These are phyloP conservation scores for Drosophila stalkeri DNA, from an alignment of 2,888 invertebrate species.

Conservation along the genomic window DNA sequence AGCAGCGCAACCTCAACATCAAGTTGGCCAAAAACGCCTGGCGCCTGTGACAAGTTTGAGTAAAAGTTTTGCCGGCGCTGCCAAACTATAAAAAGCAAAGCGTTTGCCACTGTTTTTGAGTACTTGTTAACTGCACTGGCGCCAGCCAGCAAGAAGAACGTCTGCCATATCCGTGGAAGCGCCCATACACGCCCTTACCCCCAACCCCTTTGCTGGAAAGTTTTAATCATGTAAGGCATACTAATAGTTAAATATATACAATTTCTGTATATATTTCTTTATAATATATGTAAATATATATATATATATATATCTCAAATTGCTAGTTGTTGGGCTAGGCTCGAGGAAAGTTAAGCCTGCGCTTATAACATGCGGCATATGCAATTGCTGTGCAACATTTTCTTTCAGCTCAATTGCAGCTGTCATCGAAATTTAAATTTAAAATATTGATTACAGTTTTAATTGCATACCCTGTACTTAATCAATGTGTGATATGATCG, in stretches of 20 bases:
- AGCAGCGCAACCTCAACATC: conserved; percentile 42
- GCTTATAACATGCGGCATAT: not conserved
- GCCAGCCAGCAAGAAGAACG: conserved; percentile 20
- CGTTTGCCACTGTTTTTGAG: conserved; percentile 52
- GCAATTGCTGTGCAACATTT: conserved; percentile 28
- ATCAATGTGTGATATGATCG: not conserved
- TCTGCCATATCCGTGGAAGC: conserved; percentile 35
- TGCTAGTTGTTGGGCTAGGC: not conserved
- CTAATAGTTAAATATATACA: conserved; percentile 40
- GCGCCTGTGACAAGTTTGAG: conserved; percentile 68
- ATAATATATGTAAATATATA: not conserved
- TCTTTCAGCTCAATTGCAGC: conserved; percentile 6
- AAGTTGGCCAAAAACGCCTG: conserved; percentile 67
- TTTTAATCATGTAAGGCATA: conserved; percentile 67
- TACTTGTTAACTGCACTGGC: conserved; percentile 53
- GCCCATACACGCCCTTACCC: not conserved
- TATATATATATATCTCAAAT: not conserved
- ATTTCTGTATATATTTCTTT: not conserved
- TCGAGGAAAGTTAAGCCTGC: not conserved
- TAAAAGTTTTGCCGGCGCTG: conserved; percentile 58
- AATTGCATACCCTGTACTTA: not conserved
- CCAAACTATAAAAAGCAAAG: conserved; percentile 45
- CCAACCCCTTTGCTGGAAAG: conserved; percentile 53
- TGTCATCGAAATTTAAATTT: conserved; percentile 1
- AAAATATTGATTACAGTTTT: not conserved